Base-by-base conservation (phyloP, 2,888 invertebrate genomes). In the Andrena flavipes region DNA sequence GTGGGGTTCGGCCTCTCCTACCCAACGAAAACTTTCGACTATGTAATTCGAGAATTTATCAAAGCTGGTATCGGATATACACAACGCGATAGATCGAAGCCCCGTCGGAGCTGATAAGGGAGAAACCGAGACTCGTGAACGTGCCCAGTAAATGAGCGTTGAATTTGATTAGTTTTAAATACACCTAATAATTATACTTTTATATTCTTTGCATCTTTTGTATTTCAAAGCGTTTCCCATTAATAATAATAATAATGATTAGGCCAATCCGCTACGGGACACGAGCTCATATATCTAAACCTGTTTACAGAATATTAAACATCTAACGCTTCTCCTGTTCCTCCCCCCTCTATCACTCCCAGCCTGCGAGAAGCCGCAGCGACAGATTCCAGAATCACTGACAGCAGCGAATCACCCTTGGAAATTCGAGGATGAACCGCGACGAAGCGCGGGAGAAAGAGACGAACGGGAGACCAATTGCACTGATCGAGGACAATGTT, bases 81-180 rank as follows among this genome's bases (percentile, higher is more conserved):
- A 29, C 29, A 42, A n/a, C 49, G 48, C 29, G 65, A 65, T 30
- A 30, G n/a, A 60, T 60, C 26, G 30, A 26, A n/a, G 1, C 30
- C 33, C 2, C 8, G 60, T 60, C 30, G 60, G 42, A 35, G 20
- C 23, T 65, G 49, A 48, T 49, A 65, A 20, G n/a, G 29, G 26
- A 16, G 30, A 65, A 65, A n/a, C 23, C 65, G 49, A 29, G 48
- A 1, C 49, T 26, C 49, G 49, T 16, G 30, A 60, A 20, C 60
- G 3, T 10, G 33, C 8, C 42, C n/a, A 49, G n/a, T n/a, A 29
- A 49, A 65, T n/a, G 65, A 65, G 65, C 65, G 29, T 30, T 30
- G n/a, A 49, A 65, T 29, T 49, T 48, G 49, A 65, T 49, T 65
- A 65, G 10, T n/a, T n/a, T n/a, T n/a, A n/a, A n/a, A n/a, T n/a